Conservation (phyloP, 1,140 invertebrate genomes). For the Pissodes strobi region DNA sequence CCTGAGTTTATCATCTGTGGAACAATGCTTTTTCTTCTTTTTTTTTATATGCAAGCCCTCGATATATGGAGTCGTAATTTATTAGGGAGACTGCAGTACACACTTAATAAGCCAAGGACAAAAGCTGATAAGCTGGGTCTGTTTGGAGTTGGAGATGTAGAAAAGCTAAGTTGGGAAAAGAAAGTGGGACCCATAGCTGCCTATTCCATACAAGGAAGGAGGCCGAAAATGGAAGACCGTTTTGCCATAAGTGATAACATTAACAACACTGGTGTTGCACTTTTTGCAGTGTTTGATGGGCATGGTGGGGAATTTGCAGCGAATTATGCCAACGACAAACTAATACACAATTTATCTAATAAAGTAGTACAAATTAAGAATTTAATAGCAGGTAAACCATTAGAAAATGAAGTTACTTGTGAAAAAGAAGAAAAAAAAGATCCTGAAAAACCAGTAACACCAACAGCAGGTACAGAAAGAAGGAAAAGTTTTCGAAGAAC, state of each 20-base stretch:
- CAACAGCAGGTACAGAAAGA: slow-evolving; percentile 55
- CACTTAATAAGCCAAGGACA: slow-evolving; percentile 61
- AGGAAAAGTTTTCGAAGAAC: slow-evolving; percentile 71
- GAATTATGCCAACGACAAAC: slow-evolving; percentile 83
- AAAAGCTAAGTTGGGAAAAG: slow-evolving; percentile 78
- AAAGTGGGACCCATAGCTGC: slow-evolving; percentile 75
- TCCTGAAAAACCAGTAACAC: slow-evolving; percentile 51
- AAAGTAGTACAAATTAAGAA: slow-evolving; percentile 75
- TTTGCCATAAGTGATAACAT: slow-evolving; percentile 81
- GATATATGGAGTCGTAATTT: slow-evolving; percentile 78
- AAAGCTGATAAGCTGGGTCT: slow-evolving; percentile 61
- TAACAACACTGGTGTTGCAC: slow-evolving; percentile 73
- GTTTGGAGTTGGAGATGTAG: slow-evolving; percentile 59
- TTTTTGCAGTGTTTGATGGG: slow-evolving; percentile 93
- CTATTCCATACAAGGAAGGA: slow-evolving; percentile 86
- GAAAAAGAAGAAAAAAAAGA: slow-evolving; percentile 56
- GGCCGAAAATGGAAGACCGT: slow-evolving; percentile 91
- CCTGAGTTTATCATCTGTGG: slow-evolving; percentile 74
- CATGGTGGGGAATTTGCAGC: slow-evolving; percentile 95
- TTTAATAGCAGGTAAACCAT: slow-evolving; percentile 64
- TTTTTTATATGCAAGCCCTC: slow-evolving; percentile 77
- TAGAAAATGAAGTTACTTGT: slow-evolving; percentile 53
- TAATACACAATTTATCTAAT: slow-evolving; percentile 76
- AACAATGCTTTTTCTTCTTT: slow-evolving; percentile 67
- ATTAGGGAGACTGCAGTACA: slow-evolving; percentile 72